A percentile compares a stretch with the other conserved stretches of the same genome.
Conservation (phyloP, 2,797 vertebrate genomes). For the Etheostoma nigrum region DNA sequence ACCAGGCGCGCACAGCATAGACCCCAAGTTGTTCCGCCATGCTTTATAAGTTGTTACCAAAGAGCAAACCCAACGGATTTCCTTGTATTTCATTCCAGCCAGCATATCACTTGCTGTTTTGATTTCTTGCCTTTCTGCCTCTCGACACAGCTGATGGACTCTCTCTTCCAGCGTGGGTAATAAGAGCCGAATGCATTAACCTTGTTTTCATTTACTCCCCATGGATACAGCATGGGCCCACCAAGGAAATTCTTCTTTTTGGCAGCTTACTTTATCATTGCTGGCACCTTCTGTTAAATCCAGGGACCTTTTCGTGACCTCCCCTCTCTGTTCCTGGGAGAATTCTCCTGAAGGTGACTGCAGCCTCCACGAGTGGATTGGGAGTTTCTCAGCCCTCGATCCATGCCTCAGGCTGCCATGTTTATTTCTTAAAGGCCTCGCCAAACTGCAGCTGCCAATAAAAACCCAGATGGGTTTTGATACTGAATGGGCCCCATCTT, state of each 20-base stretch:
- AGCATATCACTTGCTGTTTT: conserved; percentile 72
- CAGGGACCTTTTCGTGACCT: conserved; percentile 69
- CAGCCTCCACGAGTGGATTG: conserved; percentile 42
- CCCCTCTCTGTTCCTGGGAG: conserved; percentile 61
- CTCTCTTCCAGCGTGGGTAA: conserved; percentile 79
- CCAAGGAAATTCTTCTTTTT: conserved; percentile 67
- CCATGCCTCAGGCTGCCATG: conserved; percentile 69
- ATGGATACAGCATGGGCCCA: conserved; percentile 71
- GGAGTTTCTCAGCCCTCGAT: conserved; percentile 60
- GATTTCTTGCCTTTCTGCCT: conserved; percentile 81
- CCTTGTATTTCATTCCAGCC: conserved; percentile 58
- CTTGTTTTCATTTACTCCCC: conserved; percentile 87
- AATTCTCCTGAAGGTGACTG: conserved; percentile 74
- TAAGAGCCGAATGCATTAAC: conserved; percentile 86
- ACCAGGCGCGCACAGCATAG: conserved; percentile 44
- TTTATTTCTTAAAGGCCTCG: conserved; percentile 66
- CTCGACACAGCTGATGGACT: conserved; percentile 75
- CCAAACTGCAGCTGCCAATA: conserved; percentile 61
- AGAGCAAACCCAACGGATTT: conserved; percentile 67
- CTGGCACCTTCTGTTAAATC: conserved; percentile 72
- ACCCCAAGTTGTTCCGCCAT: conserved; percentile 54
- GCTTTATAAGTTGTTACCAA: conserved; percentile 70
- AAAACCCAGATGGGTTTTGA: conserved; percentile 53
- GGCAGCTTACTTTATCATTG: conserved; percentile 67
- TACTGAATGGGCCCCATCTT: conserved; percentile 41